Evolutionary conservation across 2,888 invertebrate genomes (phyloP).

Genomic region (Xylota segnis): DNA sequence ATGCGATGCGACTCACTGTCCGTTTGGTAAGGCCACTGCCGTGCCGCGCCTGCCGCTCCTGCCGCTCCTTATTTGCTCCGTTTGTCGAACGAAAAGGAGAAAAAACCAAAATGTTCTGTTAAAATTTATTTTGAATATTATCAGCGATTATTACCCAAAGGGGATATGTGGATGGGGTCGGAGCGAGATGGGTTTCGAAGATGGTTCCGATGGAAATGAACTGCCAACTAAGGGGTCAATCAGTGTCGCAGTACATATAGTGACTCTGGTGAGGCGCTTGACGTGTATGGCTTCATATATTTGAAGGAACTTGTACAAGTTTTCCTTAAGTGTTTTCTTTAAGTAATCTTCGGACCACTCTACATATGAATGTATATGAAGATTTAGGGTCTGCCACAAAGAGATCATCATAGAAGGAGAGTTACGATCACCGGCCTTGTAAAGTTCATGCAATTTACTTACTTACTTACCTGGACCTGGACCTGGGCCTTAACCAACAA

Average conservation of each 20-base stretch:
- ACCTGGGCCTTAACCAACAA: too few relatives aligned
- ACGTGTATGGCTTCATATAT: neutral
- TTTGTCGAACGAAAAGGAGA: conserved; percentile 5
- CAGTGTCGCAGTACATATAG: conserved; percentile 22
- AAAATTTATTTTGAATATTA: conserved; percentile 77
- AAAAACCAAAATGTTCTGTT: conserved; percentile 28
- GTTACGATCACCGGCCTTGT: too few relatives aligned
- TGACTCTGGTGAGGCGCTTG: neutral
- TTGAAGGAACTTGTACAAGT: too few relatives aligned
- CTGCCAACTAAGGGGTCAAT: conserved; percentile 18
- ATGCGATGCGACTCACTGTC: conserved; percentile 22
- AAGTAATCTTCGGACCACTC: too few relatives aligned
- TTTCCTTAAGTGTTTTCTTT: too few relatives aligned
- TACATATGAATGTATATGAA: too few relatives aligned
- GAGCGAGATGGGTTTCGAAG: conserved; percentile 58
- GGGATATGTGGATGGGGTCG: conserved; percentile 61
- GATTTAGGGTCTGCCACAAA: too few relatives aligned
- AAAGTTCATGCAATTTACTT: too few relatives aligned
- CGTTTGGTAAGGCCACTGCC: neutral
- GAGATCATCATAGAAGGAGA: too few relatives aligned
- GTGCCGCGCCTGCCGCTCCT: neutral
- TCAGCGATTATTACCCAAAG: conserved; percentile 74
- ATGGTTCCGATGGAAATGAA: conserved; percentile 41
- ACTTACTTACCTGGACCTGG: too few relatives aligned
- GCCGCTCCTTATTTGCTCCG: conserved; percentile 57